These are phyloP conservation scores for Cancer borealis DNA, from an alignment of 2,888 invertebrate genomes.

Conservation along the genomic window DNA sequence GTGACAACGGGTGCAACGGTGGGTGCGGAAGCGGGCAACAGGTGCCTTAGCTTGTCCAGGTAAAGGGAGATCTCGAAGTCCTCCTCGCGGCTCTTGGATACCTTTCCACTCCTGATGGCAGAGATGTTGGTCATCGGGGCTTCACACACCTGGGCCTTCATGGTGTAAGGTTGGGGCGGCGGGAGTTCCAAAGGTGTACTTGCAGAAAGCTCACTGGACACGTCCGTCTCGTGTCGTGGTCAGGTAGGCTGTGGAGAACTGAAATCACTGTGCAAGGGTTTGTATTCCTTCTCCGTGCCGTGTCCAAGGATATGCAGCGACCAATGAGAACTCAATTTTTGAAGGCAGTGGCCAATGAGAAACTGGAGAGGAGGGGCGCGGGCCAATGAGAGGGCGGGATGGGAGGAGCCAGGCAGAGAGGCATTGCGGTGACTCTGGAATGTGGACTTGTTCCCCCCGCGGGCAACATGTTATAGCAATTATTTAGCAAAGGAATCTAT, in stretches of 20 bases:
- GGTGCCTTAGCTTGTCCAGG: constrained; percentile 69
- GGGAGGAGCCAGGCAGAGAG: constrained; percentile 60
- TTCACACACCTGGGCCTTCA: constrained; percentile 69
- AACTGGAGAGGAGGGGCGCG: constrained; percentile 9
- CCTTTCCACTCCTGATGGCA: constrained; percentile 69
- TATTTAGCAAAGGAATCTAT: not conserved
- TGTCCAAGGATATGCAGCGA: constrained; percentile 47
- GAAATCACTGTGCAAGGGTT: constrained; percentile 52
- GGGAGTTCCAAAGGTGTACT: not conserved
- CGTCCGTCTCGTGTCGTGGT: constrained; percentile 23
- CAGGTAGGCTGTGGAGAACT: constrained; percentile 52
- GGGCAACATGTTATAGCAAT: constrained; percentile 37
- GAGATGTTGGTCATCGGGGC: constrained; percentile 57
- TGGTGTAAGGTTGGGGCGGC: constrained; percentile 1
- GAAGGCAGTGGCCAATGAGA: constrained; percentile 44
- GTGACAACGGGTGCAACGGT: not conserved
- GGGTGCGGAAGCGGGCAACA: constrained; percentile 46
- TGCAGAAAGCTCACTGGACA: not conserved
- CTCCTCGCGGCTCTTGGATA: constrained; percentile 65
- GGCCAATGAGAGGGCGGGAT: constrained; percentile 38
- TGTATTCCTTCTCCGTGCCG: constrained; percentile 38
- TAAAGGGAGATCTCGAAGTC: constrained; percentile 65
- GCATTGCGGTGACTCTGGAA: constrained; percentile 63
- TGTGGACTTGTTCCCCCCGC: constrained; percentile 44
- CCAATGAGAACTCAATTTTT: constrained; percentile 64